Percentiles rank a stretch among this genome's conserved stretches.
These are phyloP conservation scores for Drosophila atripex DNA, from an alignment of 2,888 invertebrate genomes.

Conservation along the genomic window DNA sequence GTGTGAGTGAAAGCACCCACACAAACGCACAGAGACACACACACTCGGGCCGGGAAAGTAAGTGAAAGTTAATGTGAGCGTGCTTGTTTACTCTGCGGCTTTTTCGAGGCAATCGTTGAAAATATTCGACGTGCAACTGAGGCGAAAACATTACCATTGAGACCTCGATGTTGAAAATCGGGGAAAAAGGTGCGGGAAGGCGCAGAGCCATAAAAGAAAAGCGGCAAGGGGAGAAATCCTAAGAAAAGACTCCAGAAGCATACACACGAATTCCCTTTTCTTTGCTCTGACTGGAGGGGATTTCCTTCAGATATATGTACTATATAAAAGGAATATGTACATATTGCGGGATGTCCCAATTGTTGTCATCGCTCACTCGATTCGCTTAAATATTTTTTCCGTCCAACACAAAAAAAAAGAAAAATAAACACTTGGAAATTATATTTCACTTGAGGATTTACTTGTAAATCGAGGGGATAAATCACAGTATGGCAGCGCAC, in stretches of 20 bases:
- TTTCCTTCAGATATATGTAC: slow-evolving; percentile 23
- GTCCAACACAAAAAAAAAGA: slow-evolving; percentile 30
- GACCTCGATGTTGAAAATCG: slow-evolving; percentile 31
- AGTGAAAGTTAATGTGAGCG: slow-evolving; percentile 70
- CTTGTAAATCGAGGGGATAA: slow-evolving; percentile 73
- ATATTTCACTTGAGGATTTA: slow-evolving; percentile 72
- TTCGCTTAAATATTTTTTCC: slow-evolving; percentile 51
- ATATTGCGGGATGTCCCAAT: slow-evolving; percentile 5
- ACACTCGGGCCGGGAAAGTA: slow-evolving; percentile 26
- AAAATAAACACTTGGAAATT: slow-evolving; percentile 72
- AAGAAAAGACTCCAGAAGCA: slow-evolving; percentile 13
- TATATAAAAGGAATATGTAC: slow-evolving; percentile 11
- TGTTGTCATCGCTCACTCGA: slow-evolving; percentile 51
- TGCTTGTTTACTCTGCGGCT: slow-evolving; percentile 76
- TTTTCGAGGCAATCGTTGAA: slow-evolving; percentile 59
- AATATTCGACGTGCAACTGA: slow-evolving; percentile 75
- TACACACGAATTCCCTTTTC: slow-evolving; percentile 30
- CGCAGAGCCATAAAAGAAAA: slow-evolving; percentile 41
- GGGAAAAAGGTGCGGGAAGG: slow-evolving; percentile 16
- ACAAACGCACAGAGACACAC: slow-evolving; percentile 2
- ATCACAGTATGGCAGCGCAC: slow-evolving; percentile 59
- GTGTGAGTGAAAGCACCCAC: slow-evolving; percentile 18
- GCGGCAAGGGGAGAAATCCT: slow-evolving; percentile 15
- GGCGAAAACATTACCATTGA: slow-evolving; percentile 68
- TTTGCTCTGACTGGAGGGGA: slow-evolving; percentile 35